phyloP scores from a whole-genome alignment of 2,888 invertebrate species.

The Andricus curvator region DNA sequence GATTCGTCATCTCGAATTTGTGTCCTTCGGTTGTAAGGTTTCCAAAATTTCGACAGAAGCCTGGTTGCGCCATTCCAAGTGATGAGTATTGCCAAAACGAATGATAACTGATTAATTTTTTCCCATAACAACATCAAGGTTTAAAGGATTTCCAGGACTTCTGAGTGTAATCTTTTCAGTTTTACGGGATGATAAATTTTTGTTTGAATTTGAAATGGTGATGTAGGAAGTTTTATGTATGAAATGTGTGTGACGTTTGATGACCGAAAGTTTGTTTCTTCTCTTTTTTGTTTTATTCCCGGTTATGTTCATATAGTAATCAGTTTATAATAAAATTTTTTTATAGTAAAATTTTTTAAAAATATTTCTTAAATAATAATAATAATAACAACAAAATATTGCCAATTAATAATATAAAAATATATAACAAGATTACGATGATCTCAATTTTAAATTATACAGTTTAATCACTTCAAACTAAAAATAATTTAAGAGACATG shows the following conservation, averaged over 20 bases:
- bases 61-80: slow-evolving; percentile 51
- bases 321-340: too few species aligned
- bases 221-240: slow-evolving; percentile 3
- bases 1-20: not conserved
- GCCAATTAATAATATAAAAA: too few species aligned
- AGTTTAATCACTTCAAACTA: too few species aligned
- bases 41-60: slow-evolving; percentile 43
- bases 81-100: slow-evolving; percentile 41
- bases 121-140: slow-evolving; percentile 44
- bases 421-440: too few species aligned
- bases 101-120: slow-evolving; percentile 44
- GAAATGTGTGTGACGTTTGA: slow-evolving; percentile 8
- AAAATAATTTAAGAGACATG: too few species aligned
- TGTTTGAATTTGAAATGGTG: slow-evolving; percentile 13
- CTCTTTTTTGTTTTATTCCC: slow-evolving; percentile 4
- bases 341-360: too few species aligned
- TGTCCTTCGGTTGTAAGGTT: not conserved
- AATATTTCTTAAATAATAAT: too few species aligned
- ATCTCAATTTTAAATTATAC: too few species aligned
- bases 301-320: not conserved
- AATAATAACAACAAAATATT: too few species aligned
- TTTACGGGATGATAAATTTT: slow-evolving; percentile 13
- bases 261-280: not conserved
- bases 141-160: not conserved
- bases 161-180: not conserved